Percentiles rank a stretch among this genome's conserved stretches.
These are phyloP conservation scores for Phoxinus dragarum DNA, from an alignment of 2,797 vertebrate species.

Conservation along the genomic window DNA sequence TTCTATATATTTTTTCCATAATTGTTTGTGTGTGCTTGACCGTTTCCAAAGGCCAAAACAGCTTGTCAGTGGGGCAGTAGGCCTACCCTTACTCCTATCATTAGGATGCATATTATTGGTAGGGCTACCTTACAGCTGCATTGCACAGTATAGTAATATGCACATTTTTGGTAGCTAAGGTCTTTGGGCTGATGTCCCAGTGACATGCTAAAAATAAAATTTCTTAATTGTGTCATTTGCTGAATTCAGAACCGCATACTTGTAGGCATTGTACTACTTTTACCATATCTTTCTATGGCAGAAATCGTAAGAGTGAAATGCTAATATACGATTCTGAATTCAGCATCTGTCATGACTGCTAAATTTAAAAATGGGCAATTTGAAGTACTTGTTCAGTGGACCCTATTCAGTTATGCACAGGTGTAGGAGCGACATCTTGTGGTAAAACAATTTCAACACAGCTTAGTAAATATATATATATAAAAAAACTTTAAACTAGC, in stretches of 20 bases:
- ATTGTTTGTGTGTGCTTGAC: not conserved
- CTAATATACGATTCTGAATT: too few relatives aligned
- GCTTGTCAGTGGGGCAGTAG: not conserved
- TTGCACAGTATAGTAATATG: not conserved
- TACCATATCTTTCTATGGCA: too few relatives aligned
- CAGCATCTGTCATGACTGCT: not conserved
- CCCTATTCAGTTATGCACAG: not conserved
- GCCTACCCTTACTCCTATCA: not conserved
- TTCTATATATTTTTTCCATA: too few relatives aligned
- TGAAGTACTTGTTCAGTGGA: not conserved
- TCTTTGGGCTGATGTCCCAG: not conserved
- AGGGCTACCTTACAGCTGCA: not conserved
- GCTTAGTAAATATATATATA: not conserved
- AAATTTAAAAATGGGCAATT: not conserved
- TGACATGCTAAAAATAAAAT: not conserved
- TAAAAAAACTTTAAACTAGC: not conserved
- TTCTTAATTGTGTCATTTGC: not conserved
- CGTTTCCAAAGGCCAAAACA: not conserved
- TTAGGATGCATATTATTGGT: not conserved
- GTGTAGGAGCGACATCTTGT: slow-evolving; percentile 67
- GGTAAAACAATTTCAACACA: slow-evolving; percentile 44
- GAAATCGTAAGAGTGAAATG: too few relatives aligned
- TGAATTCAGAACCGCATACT: too few relatives aligned
- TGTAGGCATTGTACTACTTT: too few relatives aligned
- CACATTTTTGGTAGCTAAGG: not conserved